These are phyloP conservation scores for Leiothrix lutea DNA, from an alignment of 2,113 vertebrate species.

Conservation along the genomic window DNA sequence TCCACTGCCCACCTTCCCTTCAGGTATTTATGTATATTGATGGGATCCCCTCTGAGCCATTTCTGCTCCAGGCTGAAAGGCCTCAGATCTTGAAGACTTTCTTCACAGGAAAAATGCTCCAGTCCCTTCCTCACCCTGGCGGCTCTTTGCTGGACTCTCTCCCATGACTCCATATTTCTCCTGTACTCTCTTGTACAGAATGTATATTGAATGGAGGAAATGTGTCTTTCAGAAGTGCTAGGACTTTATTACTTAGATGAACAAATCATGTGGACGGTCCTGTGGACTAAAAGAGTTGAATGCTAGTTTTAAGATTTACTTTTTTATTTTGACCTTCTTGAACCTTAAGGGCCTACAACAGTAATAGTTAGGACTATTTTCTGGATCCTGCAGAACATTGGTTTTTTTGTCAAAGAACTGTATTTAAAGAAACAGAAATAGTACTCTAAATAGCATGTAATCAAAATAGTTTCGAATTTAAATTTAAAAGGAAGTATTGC, in stretches of 20 bases:
- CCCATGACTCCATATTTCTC: neutral
- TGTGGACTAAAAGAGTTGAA: neutral
- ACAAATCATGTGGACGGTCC: neutral
- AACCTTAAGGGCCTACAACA: neutral
- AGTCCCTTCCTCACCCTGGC: neutral
- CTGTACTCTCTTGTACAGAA: neutral
- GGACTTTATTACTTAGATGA: neutral
- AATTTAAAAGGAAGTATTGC: neutral
- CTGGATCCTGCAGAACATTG: neutral
- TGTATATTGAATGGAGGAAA: neutral
- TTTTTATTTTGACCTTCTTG: neutral
- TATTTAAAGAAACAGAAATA: neutral
- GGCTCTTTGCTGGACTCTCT: neutral
- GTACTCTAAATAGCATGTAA: neutral
- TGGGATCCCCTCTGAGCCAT: neutral
- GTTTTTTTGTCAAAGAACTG: neutral
- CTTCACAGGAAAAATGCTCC: neutral
- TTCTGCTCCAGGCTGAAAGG: neutral
- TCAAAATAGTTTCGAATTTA: neutral
- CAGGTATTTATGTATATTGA: neutral
- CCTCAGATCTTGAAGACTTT: rapidly evolving
- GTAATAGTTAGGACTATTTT: neutral
- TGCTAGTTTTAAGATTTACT: neutral
- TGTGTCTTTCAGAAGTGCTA: neutral
- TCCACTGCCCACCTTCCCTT: neutral